phyloP scores from a whole-genome alignment of 2,113 vertebrate genomes.

The Pao palembangensis region DNA sequence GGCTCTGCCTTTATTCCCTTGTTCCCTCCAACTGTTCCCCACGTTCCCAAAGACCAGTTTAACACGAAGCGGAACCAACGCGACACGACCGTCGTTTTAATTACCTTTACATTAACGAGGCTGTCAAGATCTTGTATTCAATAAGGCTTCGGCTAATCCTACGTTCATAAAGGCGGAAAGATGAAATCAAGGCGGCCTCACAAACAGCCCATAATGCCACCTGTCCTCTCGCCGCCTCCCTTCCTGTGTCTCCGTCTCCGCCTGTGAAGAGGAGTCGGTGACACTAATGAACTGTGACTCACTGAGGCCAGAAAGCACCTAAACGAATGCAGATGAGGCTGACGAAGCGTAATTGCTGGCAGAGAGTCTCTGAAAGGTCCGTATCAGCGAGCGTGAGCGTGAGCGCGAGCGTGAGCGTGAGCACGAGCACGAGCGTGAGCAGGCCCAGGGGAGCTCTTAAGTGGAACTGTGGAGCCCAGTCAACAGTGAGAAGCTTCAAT shows the following conservation, averaged over 20 bases:
- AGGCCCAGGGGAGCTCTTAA: conserved; percentile 16
- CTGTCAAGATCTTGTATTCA: too few species aligned
- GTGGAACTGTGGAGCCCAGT: conserved; percentile 14
- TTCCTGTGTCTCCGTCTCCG: conserved; percentile 10
- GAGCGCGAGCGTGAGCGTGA: too few species aligned
- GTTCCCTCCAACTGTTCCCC: neutral
- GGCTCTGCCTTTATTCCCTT: conserved; percentile 1
- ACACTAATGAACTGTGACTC: conserved; percentile 57
- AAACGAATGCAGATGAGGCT: conserved; percentile 47
- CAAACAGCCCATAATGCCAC: neutral
- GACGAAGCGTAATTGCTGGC: conserved; percentile 35
- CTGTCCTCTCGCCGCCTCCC: neutral
- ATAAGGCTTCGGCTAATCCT: too few species aligned
- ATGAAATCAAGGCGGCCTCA: too few species aligned
- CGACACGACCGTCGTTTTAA: neutral
- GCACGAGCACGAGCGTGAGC: neutral
- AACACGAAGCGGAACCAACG: neutral
- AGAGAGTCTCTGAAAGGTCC: neutral
- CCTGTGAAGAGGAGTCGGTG: conserved; percentile 21
- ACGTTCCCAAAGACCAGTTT: neutral
- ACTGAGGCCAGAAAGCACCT: conserved; percentile 27
- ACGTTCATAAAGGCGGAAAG: too few species aligned
- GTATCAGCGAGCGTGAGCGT: neutral
- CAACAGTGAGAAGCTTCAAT: conserved; percentile 32
- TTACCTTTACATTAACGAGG: too few species aligned